Evolutionary conservation across 2,888 invertebrate genomes (phyloP).

Genomic region (Epinotia nisella): DNA sequence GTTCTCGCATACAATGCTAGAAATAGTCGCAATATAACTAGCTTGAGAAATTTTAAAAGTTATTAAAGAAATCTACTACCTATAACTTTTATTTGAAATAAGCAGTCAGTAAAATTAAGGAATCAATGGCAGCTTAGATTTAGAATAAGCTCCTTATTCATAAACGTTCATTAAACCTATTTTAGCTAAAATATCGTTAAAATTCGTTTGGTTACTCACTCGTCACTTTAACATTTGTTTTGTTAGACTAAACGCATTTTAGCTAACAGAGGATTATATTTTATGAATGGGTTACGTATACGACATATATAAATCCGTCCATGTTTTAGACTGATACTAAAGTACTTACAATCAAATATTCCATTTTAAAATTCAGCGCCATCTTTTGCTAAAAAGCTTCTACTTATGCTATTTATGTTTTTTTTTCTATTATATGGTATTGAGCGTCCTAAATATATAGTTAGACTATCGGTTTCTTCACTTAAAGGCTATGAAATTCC

Average conservation of each 20-base stretch:
- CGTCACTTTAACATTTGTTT: too few species aligned
- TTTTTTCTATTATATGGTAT: conserved; percentile 73
- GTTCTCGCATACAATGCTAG: not conserved
- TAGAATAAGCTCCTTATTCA: not conserved
- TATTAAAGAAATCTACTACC: not conserved
- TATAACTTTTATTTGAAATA: not conserved
- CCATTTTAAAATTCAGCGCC: conserved; percentile 46
- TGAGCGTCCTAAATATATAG: conserved; percentile 74
- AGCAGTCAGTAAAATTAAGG: conserved; percentile 29
- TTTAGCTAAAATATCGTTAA: too few species aligned
- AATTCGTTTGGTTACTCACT: too few species aligned
- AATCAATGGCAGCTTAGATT: not conserved
- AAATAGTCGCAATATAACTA: not conserved
- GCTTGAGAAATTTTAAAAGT: conserved; percentile 14
- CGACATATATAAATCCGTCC: conserved; percentile 17
- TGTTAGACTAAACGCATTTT: too few species aligned
- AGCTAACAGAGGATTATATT: too few species aligned
- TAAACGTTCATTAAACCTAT: too few species aligned
- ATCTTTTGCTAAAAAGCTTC: conserved; percentile 49
- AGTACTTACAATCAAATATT: not conserved
- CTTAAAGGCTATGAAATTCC: conserved; percentile 79
- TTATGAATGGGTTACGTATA: not conserved
- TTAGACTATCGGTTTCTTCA: conserved; percentile 63
- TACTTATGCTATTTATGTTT: conserved; percentile 22
- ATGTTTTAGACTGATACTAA: conserved; percentile 10